These are phyloP conservation scores for Bufo bufo DNA, from an alignment of 2,113 vertebrate species.

Conservation along the genomic window DNA sequence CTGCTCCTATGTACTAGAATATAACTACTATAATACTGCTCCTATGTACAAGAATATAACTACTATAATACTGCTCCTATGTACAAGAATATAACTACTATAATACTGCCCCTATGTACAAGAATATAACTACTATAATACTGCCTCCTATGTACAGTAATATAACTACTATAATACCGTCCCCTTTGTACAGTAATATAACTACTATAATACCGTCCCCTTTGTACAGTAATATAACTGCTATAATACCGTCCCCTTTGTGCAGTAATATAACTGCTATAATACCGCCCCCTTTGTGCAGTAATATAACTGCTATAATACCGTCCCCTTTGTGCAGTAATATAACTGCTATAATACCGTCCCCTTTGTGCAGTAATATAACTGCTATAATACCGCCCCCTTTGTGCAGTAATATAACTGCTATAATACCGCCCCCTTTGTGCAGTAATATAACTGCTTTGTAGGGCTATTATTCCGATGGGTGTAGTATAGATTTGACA, in stretches of 20 bases:
- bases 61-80: background rate
- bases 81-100: background rate
- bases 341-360: background rate
- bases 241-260: background rate
- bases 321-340: background rate
- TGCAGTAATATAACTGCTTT: background rate
- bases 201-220: slow-evolving; percentile 4
- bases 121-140: background rate
- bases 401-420: background rate
- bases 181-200: background rate
- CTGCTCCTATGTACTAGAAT: background rate
- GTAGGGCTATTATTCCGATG: background rate
- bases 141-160: background rate
- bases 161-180: background rate
- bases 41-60: background rate
- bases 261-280: background rate
- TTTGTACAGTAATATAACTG: background rate
- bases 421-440: background rate
- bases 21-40: too few relatives aligned
- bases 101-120: too few relatives aligned
- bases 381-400: background rate
- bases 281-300: background rate
- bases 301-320: slow-evolving; percentile 4
- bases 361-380: background rate
- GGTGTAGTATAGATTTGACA: background rate